These are phyloP conservation scores for Hepsetus odoe DNA, from an alignment of 2,113 vertebrate genomes.

Conservation along the genomic window DNA sequence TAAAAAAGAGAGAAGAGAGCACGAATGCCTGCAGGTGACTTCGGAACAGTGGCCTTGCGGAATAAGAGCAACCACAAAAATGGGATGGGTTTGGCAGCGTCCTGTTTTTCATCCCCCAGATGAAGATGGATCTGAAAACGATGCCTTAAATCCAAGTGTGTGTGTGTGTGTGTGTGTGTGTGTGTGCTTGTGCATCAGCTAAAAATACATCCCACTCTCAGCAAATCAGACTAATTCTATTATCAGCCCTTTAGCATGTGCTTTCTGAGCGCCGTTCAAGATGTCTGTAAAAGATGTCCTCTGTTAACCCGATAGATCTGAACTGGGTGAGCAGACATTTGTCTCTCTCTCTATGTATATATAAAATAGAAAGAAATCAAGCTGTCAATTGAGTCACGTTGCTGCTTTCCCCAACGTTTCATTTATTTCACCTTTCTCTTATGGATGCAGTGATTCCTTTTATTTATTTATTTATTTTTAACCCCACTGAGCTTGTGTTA, in stretches of 20 bases:
- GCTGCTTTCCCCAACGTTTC: not conserved
- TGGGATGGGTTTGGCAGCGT: slow-evolving; percentile 7
- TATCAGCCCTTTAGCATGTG: not conserved
- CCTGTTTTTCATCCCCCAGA: not conserved
- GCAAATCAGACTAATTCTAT: slow-evolving; percentile 33
- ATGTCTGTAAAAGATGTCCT: not conserved
- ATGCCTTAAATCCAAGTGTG: slow-evolving; percentile 2
- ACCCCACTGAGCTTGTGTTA: not conserved
- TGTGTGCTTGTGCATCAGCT: slow-evolving; percentile 6
- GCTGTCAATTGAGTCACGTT: not conserved
- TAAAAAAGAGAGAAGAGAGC: not conserved
- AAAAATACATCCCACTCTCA: slow-evolving; percentile 25
- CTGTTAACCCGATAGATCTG: not conserved
- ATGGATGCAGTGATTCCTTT: too few species aligned
- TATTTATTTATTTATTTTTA: not conserved
- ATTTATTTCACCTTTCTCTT: not conserved
- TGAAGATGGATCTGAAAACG: not conserved
- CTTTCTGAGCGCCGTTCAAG: not conserved
- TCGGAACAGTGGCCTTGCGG: slow-evolving; percentile 24
- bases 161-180: not conserved
- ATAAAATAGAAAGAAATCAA: not conserved
- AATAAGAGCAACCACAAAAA: slow-evolving; percentile 13
- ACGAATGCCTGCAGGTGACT: slow-evolving; percentile 19
- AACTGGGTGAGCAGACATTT: too few species aligned
- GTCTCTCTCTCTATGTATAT: too few species aligned